Conservation (phyloP, 2,113 vertebrate genomes). For the Dicentrarchus labrax region DNA sequence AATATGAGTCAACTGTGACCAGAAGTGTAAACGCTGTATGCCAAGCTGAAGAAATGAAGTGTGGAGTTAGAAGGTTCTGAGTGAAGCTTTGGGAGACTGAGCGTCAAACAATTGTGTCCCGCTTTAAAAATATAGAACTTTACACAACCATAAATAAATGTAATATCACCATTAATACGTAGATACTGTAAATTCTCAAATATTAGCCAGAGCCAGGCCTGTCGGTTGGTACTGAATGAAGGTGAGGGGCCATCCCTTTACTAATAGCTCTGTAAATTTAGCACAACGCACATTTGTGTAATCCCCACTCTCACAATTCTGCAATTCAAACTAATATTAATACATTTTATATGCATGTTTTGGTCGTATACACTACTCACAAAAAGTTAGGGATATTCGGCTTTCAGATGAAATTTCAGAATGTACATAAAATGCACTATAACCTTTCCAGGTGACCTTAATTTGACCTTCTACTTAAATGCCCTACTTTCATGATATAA, state of each 20-base stretch:
- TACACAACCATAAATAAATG: not conserved
- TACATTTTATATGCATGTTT: not conserved
- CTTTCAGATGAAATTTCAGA: no score
- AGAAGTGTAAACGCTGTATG: not conserved
- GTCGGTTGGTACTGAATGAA: not conserved
- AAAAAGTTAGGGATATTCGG: no score
- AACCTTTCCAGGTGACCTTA: no score
- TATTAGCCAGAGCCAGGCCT: not conserved
- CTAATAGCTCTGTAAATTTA: not conserved
- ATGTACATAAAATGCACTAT: no score
- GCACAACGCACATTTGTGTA: no score
- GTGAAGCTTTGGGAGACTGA: not conserved
- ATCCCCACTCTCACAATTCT: no score
- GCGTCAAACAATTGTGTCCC: not conserved
- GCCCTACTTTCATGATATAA: no score
- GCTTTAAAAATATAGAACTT: not conserved
- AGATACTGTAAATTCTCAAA: slow-evolving; percentile 16
- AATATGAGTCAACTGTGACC: slow-evolving; percentile 4
- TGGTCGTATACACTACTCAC: no score
- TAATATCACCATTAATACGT: not conserved
- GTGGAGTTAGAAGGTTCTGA: slow-evolving; percentile 4
- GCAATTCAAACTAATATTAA: not conserved
- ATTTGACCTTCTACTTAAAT: no score
- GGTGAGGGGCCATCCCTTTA: no score
- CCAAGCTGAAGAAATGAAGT: not conserved